These are phyloP conservation scores for Eriocheir sinensis DNA, from an alignment of 1,140 invertebrate species.

Conservation along the genomic window DNA sequence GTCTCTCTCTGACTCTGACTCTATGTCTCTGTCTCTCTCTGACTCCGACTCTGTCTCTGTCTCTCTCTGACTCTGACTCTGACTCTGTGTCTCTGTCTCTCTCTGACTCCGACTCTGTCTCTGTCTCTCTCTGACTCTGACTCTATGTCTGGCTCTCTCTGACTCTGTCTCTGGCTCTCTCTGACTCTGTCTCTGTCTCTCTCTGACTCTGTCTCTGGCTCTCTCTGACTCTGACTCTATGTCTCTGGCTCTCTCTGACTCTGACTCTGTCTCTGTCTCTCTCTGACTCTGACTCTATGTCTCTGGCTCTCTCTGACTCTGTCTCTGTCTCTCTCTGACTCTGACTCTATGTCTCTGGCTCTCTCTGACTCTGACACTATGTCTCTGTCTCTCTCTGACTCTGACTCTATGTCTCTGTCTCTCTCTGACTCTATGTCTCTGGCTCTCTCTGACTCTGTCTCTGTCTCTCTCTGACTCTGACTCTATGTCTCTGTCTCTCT, in stretches of 20 bases:
- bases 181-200: not conserved
- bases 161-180: not conserved
- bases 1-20: not conserved
- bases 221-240: not conserved
- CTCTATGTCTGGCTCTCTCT: too few species aligned
- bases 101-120: not conserved
- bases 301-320: not conserved
- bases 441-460: not conserved
- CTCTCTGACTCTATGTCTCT: not conserved
- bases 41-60: not conserved
- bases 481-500: too few species aligned
- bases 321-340: not conserved
- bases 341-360: not conserved
- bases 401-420: not conserved
- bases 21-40: not conserved
- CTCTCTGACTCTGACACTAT: not conserved
- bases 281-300: not conserved
- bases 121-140: not conserved
- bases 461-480: not conserved
- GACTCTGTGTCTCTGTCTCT: not conserved
- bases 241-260: not conserved
- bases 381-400: not conserved
- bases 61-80: not conserved
- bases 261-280: not conserved
- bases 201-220: not conserved